Evolutionary conservation across 2,113 vertebrate genomes (phyloP).

Genomic region (Ibidorhyncha struthersii): DNA sequence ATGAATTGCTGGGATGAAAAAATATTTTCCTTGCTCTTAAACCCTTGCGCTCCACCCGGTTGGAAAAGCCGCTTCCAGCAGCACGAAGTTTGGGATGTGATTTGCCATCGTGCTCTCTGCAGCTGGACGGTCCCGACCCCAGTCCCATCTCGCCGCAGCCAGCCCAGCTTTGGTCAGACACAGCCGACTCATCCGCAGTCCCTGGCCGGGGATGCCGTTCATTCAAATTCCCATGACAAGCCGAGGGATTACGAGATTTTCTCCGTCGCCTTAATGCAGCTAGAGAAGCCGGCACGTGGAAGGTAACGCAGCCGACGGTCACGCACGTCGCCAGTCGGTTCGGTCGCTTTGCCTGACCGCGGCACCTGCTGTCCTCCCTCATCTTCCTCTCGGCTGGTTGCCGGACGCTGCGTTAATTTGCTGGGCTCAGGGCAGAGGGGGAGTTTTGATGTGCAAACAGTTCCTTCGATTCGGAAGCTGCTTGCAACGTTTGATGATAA

Average conservation of each 20-base stretch:
- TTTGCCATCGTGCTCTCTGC: accelerated
- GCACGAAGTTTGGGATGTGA: neutral
- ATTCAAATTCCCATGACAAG: neutral
- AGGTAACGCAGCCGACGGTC: neutral
- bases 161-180: neutral
- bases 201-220: neutral
- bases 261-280: neutral
- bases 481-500: slow-evolving; percentile 19
- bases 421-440: neutral
- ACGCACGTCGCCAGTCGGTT: neutral
- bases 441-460: accelerated
- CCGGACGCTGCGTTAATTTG: neutral
- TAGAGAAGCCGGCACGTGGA: neutral
- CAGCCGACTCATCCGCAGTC: neutral
- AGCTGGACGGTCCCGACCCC: accelerated
- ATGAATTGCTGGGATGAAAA: neutral
- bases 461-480: neutral
- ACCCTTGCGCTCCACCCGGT: neutral
- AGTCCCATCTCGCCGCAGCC: neutral
- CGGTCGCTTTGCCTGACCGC: neutral
- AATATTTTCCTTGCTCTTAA: slow-evolving; percentile 47
- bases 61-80: neutral
- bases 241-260: slow-evolving; percentile 29
- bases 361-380: neutral
- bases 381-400: neutral